phyloP scores from a whole-genome alignment of 2,888 invertebrate genomes.

The Diadromus collaris region DNA sequence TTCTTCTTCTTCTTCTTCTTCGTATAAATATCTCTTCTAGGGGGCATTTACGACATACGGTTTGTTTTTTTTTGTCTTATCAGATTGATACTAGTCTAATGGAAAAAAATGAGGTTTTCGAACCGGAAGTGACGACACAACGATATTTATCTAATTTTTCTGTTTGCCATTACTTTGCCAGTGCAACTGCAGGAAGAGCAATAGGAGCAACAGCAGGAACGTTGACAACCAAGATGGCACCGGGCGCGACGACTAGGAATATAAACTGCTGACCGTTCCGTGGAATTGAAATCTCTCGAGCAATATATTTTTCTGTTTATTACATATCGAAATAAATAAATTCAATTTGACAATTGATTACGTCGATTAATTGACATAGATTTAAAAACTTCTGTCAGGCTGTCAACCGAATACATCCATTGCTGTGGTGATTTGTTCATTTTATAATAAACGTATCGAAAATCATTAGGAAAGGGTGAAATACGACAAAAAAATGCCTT shows the following conservation, averaged over 20 bases:
- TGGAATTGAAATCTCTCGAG: not conserved
- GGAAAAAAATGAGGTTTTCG: too few relatives aligned
- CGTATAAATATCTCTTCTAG: not conserved
- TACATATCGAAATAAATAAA: too few relatives aligned
- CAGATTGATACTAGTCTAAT: not conserved
- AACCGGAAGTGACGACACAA: not conserved
- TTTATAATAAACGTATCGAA: not conserved
- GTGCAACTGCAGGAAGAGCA: not conserved
- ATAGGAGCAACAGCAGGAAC: not conserved
- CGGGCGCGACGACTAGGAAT: not conserved
- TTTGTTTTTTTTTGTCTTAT: not conserved
- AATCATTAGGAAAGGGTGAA: not conserved
- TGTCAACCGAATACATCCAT: not conserved
- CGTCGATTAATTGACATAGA: not conserved
- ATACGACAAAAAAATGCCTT: slow-evolving; percentile 31
- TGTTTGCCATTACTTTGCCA: not conserved
- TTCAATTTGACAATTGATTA: too few relatives aligned
- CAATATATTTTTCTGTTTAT: too few relatives aligned
- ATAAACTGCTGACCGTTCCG: not conserved
- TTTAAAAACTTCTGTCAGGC: not conserved
- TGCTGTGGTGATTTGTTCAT: not conserved
- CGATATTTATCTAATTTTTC: not conserved
- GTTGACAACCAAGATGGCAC: not conserved
- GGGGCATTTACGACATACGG: too few relatives aligned
- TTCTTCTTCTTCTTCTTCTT: not conserved